Conservation (phyloP, 1,140 invertebrate species). For the Notospermus geniculatus region DNA sequence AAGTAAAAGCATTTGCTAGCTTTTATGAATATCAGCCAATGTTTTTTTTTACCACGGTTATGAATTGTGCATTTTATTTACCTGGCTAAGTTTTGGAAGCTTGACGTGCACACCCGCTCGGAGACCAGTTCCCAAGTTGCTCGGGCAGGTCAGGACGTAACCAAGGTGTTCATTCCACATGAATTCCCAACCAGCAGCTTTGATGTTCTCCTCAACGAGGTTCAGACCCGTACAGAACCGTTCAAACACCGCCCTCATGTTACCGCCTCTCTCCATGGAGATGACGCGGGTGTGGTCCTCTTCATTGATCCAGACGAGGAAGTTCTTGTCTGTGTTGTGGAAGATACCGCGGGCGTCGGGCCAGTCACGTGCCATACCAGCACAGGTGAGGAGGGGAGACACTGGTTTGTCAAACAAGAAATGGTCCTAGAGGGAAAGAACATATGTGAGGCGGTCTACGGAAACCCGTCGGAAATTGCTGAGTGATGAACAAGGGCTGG, state of each 20-base stretch:
- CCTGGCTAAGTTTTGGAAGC: constrained; percentile 65
- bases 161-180: constrained; percentile 72
- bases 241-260: constrained; percentile 79
- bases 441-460: constrained; percentile 4
- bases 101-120: constrained; percentile 95
- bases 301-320: constrained; percentile 98
- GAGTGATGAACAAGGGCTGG: no score
- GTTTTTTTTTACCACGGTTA: no score
- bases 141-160: constrained; percentile 95
- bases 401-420: constrained; percentile 9
- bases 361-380: constrained; percentile 20
- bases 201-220: constrained; percentile 4
- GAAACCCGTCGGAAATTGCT: not conserved
- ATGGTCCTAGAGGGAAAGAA: constrained; percentile 11
- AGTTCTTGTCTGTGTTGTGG: constrained; percentile 91
- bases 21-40: no score
- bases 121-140: constrained; percentile 91
- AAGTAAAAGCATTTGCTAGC: no score
- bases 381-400: not conserved
- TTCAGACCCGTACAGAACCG: constrained; percentile 61
- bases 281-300: constrained; percentile 97
- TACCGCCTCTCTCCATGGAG: constrained; percentile 93
- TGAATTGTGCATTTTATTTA: no score
- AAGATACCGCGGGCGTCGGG: constrained; percentile 64
- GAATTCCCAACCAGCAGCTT: not conserved